These are phyloP conservation scores for Drosophila ambigua DNA, from an alignment of 1,140 invertebrate genomes.

Conservation along the genomic window DNA sequence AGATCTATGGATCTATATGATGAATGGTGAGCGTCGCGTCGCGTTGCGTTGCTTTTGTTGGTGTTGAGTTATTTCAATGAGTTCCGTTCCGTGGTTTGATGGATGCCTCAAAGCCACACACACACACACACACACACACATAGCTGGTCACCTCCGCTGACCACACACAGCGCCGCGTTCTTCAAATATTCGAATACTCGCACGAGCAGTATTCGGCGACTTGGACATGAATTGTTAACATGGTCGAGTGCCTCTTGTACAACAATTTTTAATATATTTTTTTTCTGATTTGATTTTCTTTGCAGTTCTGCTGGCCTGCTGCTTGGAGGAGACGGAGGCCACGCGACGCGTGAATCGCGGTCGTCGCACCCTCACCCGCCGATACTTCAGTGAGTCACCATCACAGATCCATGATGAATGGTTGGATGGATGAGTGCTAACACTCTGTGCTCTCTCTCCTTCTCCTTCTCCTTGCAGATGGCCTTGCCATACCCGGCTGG, in stretches of 20 bases:
- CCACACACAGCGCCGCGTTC: conserved; percentile 47
- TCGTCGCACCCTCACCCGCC: conserved; percentile 89
- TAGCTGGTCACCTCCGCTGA: conserved; percentile 19
- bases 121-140: neutral
- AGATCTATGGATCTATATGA: conserved; percentile 48
- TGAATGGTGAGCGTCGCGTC: conserved; percentile 53
- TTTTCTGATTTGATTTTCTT: conserved; percentile 21
- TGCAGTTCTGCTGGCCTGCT: conserved; percentile 84
- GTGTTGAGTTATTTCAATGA: conserved; percentile 27
- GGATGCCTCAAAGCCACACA: conserved; percentile 55
- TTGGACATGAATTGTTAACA: conserved; percentile 30
- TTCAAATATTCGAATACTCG: conserved; percentile 3
- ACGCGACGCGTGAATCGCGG: conserved; percentile 90
- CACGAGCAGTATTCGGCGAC: conserved; percentile 13
- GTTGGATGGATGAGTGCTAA: neutral
- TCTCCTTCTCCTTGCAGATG: conserved; percentile 84
- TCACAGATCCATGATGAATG: conserved; percentile 16
- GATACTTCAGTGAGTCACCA: conserved; percentile 88
- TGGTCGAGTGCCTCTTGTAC: conserved; percentile 27
- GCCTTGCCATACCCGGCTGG: conserved; percentile 89
- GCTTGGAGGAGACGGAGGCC: conserved; percentile 88
- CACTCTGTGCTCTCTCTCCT: conserved; percentile 11
- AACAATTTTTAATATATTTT: conserved; percentile 9
- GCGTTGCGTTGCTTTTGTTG: too few species aligned
- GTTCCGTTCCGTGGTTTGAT: conserved; percentile 66